Evolutionary conservation across 64 coral and sea anemone genomes (phyloP).

Genomic region (Stylophora pistillata): DNA sequence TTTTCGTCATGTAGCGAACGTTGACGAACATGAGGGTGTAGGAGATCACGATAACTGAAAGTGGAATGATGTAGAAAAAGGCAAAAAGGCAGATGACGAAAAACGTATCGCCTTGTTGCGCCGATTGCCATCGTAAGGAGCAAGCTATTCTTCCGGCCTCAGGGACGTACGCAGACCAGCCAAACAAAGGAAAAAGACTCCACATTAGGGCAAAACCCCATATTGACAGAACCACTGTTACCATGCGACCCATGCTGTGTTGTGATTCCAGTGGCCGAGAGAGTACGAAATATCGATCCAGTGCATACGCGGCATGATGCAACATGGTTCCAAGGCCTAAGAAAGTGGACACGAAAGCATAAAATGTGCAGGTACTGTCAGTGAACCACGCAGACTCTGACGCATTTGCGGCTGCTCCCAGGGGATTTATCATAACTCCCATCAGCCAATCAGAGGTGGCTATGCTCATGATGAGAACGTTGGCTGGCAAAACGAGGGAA

Average conservation of each 20-base stretch:
- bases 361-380: constrained; percentile 10
- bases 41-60: constrained; percentile 23
- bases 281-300: constrained; percentile 43
- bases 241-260: not conserved
- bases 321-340: constrained; percentile 56
- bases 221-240: not conserved
- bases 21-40: constrained; percentile 32
- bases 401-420: constrained; percentile 32
- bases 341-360: constrained; percentile 44
- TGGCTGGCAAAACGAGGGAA: constrained; percentile 14
- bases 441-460: constrained; percentile 59
- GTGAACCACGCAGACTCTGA: not conserved
- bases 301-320: constrained; percentile 52
- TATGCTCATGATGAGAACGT: constrained; percentile 69
- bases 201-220: constrained; percentile 48
- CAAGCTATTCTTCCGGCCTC: constrained; percentile 49
- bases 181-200: constrained; percentile 58
- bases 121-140: constrained; percentile 59
- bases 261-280: not conserved
- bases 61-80: constrained; percentile 60
- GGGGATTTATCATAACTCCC: constrained; percentile 1
- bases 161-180: constrained; percentile 55
- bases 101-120: constrained; percentile 1
- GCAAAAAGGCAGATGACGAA: constrained; percentile 58
- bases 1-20: constrained; percentile 57